Evolutionary conservation across 2,888 invertebrate genomes (phyloP), one percentile per base, ranked within the genome.

Genomic region (Heliconius ethilla): DNA sequence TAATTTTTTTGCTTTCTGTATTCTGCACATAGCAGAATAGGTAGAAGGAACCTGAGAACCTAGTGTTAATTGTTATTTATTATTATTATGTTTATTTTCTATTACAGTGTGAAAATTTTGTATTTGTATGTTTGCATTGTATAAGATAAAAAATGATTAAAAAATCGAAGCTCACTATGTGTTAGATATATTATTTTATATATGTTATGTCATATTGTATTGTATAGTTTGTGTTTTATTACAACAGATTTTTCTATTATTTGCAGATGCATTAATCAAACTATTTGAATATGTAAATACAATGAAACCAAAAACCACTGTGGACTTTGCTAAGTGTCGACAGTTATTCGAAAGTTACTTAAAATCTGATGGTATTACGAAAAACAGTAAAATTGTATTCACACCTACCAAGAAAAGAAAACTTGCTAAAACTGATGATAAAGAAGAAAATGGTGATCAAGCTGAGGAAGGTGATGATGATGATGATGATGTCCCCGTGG

Each of bases 261-360:
- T 95, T 95, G 78, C 91, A 96, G 96, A 91, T 75, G 95, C 96
- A 27, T 88, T 97, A 1, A 89, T 92, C 18, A 95, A 96, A 75
- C 97, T 95, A 85, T 95, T 98, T 83, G 95, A 96, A 80, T 96
- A 97, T 86, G 95, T 97, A 6, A 93, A 95, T 72, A 94, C 95
- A 63, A 83, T 98, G 84, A 94, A 96, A 81, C 97, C 97, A 83
- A 96, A 97, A 84, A 96, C 96, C 27, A 90, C 89, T 22, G 97
- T 98, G 0, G 96, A 98, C 87, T 98, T 98, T 87, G 91, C 95
- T 0, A 96, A 96, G 87, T 96, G 97, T 81, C 95, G 96, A 25
- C 95, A 95, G 80, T 91, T 97, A 25, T 96, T 98, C 81, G 89
- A 92, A 37, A 90, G 90, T 67, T 97, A 96, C 22, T 89, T 98